phyloP scores from a whole-genome alignment of 1,140 invertebrate genomes.

The Drosophila erecta region DNA sequence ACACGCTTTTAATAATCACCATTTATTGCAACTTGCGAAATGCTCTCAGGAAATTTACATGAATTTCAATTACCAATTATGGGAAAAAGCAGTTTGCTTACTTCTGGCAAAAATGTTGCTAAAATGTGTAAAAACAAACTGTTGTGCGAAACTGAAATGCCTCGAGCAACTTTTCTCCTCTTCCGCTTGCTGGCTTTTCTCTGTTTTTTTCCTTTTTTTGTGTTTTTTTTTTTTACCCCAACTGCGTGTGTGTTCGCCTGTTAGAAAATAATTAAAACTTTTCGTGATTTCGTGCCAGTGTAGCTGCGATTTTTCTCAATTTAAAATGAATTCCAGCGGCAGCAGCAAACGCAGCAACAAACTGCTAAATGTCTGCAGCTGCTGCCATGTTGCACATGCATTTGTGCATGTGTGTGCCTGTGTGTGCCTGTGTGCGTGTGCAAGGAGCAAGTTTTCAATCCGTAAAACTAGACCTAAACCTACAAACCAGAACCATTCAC shows the following conservation, averaged over 20 bases:
- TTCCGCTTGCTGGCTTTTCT: conserved; percentile 6
- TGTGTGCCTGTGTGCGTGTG: conserved; percentile 27
- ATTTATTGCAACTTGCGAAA: neutral
- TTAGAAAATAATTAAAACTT: conserved; percentile 83
- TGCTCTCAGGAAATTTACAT: neutral
- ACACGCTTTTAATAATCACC: neutral
- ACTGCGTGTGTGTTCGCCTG: conserved; percentile 68
- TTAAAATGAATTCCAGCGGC: conserved; percentile 76
- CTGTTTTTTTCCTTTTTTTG: neutral
- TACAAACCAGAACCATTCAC: neutral
- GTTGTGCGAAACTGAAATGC: conserved; percentile 17
- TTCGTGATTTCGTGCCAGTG: conserved; percentile 80
- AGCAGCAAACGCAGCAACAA: conserved; percentile 40
- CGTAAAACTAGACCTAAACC: conserved; percentile 27
- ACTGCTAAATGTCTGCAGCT: conserved; percentile 37
- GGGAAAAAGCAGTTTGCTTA: conserved; percentile 1
- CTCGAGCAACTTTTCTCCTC: conserved; percentile 12
- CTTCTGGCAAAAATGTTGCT: neutral
- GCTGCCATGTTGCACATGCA: conserved; percentile 26
- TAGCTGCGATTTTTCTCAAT: conserved; percentile 80
- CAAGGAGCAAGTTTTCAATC: conserved; percentile 53
- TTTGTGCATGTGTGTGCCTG: conserved; percentile 1
- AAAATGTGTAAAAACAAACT: conserved; percentile 23
- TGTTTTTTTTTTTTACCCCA: conserved; percentile 3
- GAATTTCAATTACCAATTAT: conserved; percentile 1